Evolutionary conservation across 2,797 vertebrate species (phyloP).

Genomic region (Falco rusticolus): DNA sequence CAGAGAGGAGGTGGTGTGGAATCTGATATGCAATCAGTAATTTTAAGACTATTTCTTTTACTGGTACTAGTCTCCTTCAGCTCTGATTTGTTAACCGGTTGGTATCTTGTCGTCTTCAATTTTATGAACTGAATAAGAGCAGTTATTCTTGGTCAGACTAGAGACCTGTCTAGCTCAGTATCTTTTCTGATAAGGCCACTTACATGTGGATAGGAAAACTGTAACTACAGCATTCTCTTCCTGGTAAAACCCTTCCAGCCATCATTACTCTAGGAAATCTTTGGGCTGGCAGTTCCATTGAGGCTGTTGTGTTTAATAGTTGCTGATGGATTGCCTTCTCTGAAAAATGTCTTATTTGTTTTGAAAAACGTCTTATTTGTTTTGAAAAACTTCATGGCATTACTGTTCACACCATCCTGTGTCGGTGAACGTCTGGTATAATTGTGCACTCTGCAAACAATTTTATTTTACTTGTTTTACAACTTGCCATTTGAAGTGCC

Average conservation of each 20-base stretch:
- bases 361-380: not conserved
- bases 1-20: not conserved
- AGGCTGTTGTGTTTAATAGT: not conserved
- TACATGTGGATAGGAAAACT: not conserved
- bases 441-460: not conserved
- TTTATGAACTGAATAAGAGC: not conserved
- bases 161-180: not conserved
- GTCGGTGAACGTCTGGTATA: not conserved
- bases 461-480: not conserved
- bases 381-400: not conserved
- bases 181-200: not conserved
- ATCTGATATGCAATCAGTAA: not conserved
- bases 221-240: not conserved
- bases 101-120: not conserved
- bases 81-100: not conserved
- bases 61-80: not conserved
- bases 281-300: not conserved
- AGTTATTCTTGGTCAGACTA: not conserved
- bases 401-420: not conserved
- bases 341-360: not conserved
- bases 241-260: not conserved
- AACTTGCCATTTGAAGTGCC: not conserved
- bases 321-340: not conserved
- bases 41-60: constrained; percentile 12
- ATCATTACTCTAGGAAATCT: not conserved